Conservation (phyloP, 2,888 invertebrate species). For the Leucania comma region DNA sequence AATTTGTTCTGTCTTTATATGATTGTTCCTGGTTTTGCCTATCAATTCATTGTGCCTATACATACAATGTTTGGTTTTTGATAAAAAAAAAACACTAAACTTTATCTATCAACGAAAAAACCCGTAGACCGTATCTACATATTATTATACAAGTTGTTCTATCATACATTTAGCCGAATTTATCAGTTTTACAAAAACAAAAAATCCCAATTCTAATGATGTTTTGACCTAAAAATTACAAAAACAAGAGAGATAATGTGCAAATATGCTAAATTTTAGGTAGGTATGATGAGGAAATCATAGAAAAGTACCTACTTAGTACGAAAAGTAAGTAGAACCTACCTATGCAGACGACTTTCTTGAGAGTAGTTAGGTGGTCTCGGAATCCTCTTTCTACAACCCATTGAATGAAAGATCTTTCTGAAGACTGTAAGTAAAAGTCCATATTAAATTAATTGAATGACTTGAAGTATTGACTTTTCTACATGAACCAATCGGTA, state of each 20-base stretch:
- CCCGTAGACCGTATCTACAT: not conserved
- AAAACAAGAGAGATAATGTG: not conserved
- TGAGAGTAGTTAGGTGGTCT: not conserved
- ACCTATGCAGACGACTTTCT: constrained; percentile 19
- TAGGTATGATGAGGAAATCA: not conserved
- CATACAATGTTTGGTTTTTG: not conserved
- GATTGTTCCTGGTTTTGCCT: constrained; percentile 25
- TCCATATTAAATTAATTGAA: constrained; percentile 46
- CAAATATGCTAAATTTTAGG: no score
- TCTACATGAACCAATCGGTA: constrained; percentile 3
- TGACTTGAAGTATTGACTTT: constrained; percentile 42
- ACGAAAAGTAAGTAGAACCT: constrained; percentile 7
- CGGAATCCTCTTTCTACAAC: constrained; percentile 4
- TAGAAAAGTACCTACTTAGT: not conserved
- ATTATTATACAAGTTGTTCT: not conserved
- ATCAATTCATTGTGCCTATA: not conserved
- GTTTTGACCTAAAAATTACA: not conserved
- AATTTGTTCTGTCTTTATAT: not conserved
- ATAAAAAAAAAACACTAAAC: constrained; percentile 28
- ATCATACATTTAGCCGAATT: constrained; percentile 10
- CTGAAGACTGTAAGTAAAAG: constrained; percentile 13
- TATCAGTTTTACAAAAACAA: constrained; percentile 17
- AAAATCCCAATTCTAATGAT: not conserved
- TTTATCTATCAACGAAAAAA: constrained; percentile 43
- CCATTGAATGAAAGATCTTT: constrained; percentile 32